A percentile compares a stretch with the other conserved stretches of the same genome.
These are phyloP conservation scores for Neomonachus schauinslandi DNA, from an alignment of 2,113 vertebrate genomes.

Conservation along the genomic window DNA sequence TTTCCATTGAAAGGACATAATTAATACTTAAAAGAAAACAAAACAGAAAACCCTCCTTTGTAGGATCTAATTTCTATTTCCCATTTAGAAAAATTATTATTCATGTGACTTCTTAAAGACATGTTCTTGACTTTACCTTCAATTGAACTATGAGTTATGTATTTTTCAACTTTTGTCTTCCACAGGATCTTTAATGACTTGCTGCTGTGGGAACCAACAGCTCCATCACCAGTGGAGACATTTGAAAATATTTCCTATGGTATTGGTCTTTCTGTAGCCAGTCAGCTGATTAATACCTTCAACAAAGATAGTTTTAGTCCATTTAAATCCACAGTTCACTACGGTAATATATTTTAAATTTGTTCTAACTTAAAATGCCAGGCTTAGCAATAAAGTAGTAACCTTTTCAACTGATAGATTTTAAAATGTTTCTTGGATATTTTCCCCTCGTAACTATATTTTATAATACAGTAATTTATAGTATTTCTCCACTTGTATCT, in stretches of 20 bases:
- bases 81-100: neutral
- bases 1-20: neutral
- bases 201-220: slow-evolving; percentile 97
- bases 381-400: neutral
- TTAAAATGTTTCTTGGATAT: slow-evolving; percentile 8
- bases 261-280: slow-evolving; percentile 96
- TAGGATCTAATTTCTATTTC: neutral
- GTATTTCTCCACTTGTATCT: neutral
- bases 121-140: neutral
- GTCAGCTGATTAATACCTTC: slow-evolving; percentile 97
- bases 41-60: neutral
- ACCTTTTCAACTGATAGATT: neutral
- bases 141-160: rapidly evolving
- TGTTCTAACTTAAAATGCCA: slow-evolving; percentile 47
- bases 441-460: slow-evolving; percentile 1
- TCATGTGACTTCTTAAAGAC: neutral
- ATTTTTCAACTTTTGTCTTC: slow-evolving; percentile 72
- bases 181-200: slow-evolving; percentile 97
- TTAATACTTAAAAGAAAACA: neutral
- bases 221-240: slow-evolving; percentile 98
- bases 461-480: slow-evolving; percentile 2
- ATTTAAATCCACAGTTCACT: slow-evolving; percentile 93
- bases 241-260: slow-evolving; percentile 97
- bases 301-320: slow-evolving; percentile 95
- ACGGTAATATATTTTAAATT: slow-evolving; percentile 88